phyloP scores from a whole-genome alignment of 2,113 vertebrate species.

The Triplophysa rosa region DNA sequence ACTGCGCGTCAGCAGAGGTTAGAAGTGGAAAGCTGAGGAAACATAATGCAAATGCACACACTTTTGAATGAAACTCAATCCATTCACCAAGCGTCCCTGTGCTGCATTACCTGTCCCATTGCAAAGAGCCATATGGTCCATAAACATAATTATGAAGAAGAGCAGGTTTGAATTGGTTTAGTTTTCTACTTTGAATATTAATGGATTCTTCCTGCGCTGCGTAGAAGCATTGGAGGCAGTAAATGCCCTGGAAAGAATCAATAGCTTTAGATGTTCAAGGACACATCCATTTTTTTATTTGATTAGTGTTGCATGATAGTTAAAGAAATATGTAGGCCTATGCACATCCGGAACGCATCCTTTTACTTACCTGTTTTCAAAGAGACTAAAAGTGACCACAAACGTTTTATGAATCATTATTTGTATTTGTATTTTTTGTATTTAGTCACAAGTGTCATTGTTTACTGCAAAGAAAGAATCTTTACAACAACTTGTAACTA shows the following conservation, averaged over 20 bases:
- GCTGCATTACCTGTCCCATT: not conserved
- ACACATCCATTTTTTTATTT: no score
- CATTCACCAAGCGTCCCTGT: slow-evolving; percentile 33
- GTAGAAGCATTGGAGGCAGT: not conserved
- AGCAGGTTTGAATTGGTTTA: no score
- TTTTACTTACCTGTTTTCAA: not conserved
- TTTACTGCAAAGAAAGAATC: no score
- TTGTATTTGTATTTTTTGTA: no score
- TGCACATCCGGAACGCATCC: not conserved
- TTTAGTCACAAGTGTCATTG: no score
- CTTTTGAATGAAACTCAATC: slow-evolving; percentile 41
- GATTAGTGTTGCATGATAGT: no score
- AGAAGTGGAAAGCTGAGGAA: not conserved
- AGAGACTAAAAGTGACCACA: no score
- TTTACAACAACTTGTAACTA: not conserved
- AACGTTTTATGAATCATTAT: no score
- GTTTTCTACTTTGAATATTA: slow-evolving; percentile 41
- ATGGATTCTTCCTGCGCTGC: slow-evolving; percentile 16
- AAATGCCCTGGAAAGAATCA: slow-evolving; percentile 24
- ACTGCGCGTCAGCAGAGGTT: not conserved
- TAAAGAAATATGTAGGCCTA: not conserved
- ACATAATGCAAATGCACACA: slow-evolving; percentile 23
- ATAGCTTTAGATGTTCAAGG: no score
- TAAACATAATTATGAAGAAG: no score
- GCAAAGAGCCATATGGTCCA: slow-evolving; percentile 37